A percentile compares a stretch with the other conserved stretches of the same genome.
Conservation (phyloP, 2,797 vertebrate species). For the Cephalopachus bancanus region DNA sequence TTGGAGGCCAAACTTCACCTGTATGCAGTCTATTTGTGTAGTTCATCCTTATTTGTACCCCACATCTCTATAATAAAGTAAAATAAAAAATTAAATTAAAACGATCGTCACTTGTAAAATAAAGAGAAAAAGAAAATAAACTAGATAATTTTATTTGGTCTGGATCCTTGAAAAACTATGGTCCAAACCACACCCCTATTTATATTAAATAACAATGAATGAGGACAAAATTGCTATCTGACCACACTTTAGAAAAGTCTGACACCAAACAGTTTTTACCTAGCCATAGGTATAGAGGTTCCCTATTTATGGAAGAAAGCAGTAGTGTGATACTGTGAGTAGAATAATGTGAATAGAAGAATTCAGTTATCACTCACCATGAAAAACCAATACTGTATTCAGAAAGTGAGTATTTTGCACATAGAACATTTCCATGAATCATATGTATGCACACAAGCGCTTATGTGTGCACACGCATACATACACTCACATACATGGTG, state of each 20-base stretch:
- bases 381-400: not conserved
- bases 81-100: conserved; percentile 41
- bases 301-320: not conserved
- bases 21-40: too few species aligned
- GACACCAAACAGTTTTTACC: not conserved
- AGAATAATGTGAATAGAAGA: not conserved
- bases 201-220: conserved; percentile 4
- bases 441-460: not conserved
- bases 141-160: conserved; percentile 15
- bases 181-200: not conserved
- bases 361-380: not conserved
- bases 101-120: conserved; percentile 10
- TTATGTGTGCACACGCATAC: not conserved
- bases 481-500: not conserved
- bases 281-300: not conserved
- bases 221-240: not conserved
- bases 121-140: conserved; percentile 50
- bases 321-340: not conserved
- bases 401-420: not conserved
- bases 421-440: not conserved
- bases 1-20: too few species aligned
- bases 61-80: not conserved
- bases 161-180: conserved; percentile 24
- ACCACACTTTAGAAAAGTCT: conserved; percentile 43
- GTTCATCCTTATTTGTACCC: too few species aligned